Evolutionary conservation across 2,797 vertebrate genomes (phyloP).

Genomic region (Sandelia bainsii): DNA sequence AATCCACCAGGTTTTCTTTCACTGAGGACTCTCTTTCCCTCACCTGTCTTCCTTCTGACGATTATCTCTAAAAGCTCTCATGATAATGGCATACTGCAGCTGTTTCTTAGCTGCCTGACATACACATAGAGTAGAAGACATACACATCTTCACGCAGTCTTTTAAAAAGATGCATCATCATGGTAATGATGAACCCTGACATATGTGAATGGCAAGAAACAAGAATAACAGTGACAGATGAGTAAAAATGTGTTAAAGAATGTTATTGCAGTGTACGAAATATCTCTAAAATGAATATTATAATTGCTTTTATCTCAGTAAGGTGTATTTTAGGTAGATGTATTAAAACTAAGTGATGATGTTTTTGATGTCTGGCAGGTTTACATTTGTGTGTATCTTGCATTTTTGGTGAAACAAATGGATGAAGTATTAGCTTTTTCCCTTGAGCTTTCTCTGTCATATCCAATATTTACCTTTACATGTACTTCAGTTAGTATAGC

Average conservation of each 20-base stretch:
- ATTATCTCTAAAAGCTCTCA: conserved; percentile 58
- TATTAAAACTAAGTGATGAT: conserved; percentile 83
- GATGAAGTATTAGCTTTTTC: conserved; percentile 88
- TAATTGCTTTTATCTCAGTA: conserved; percentile 87
- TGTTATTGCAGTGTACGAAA: conserved; percentile 90
- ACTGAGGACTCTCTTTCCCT: conserved; percentile 32
- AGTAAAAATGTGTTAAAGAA: conserved; percentile 77
- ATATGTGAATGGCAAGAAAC: conserved; percentile 86
- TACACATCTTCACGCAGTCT: conserved; percentile 69
- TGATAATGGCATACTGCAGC: conserved; percentile 50
- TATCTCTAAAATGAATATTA: conserved; percentile 85
- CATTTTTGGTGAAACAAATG: conserved; percentile 79
- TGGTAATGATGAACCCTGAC: conserved; percentile 86
- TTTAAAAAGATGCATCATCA: conserved; percentile 75
- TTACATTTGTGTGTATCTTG: conserved; percentile 86
- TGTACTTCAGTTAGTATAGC: conserved; percentile 75
- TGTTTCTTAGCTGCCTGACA: conserved; percentile 49
- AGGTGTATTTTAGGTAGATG: conserved; percentile 85
- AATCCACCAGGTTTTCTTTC: conserved; percentile 2
- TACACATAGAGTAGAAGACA: conserved; percentile 46
- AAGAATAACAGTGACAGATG: conserved; percentile 74
- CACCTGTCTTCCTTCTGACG: conserved; percentile 66
- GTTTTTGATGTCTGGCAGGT: conserved; percentile 84
- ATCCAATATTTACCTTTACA: conserved; percentile 71
- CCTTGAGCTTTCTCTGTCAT: conserved; percentile 78